Conservation (phyloP, 2,113 vertebrate genomes). For the Platichthys stellatus region DNA sequence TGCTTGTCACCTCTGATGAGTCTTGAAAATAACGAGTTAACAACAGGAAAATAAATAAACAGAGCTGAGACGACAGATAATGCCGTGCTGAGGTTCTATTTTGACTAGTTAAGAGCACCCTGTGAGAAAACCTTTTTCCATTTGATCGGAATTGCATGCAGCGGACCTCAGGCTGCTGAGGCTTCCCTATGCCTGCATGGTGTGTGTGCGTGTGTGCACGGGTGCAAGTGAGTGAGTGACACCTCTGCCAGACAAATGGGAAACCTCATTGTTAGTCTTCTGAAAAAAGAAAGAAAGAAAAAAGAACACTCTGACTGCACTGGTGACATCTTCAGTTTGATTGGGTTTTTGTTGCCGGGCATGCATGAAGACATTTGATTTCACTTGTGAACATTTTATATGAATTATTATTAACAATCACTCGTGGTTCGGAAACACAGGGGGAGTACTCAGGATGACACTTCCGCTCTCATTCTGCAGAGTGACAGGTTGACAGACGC, state of each 20-base stretch:
- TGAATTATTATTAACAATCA: slow-evolving; percentile 17
- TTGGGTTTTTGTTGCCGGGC: slow-evolving; percentile 7
- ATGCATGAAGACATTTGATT: slow-evolving; percentile 30
- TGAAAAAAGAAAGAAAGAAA: not conserved
- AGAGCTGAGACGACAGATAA: not conserved
- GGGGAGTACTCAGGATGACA: slow-evolving; percentile 12
- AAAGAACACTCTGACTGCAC: not conserved
- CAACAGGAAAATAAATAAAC: slow-evolving; percentile 9
- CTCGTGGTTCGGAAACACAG: slow-evolving; percentile 21
- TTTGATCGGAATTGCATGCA: slow-evolving; percentile 32
- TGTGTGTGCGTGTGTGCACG: not conserved
- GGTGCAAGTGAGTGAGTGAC: slow-evolving; percentile 26
- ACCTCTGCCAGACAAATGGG: slow-evolving; percentile 15
- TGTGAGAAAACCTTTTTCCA: not conserved
- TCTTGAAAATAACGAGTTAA: slow-evolving; percentile 24
- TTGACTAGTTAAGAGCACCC: slow-evolving; percentile 44
- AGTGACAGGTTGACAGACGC: slow-evolving; percentile 25
- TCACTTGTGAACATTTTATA: not conserved
- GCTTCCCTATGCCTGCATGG: slow-evolving; percentile 5
- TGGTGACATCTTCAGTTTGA: slow-evolving; percentile 24
- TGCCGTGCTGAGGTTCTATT: slow-evolving; percentile 57
- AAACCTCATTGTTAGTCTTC: slow-evolving; percentile 25
- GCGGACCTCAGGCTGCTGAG: not conserved
- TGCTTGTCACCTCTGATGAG: not conserved
- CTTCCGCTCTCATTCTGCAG: not conserved